These are phyloP conservation scores for Cyclargus thomasi DNA, from an alignment of 1,140 invertebrate genomes.

Conservation along the genomic window DNA sequence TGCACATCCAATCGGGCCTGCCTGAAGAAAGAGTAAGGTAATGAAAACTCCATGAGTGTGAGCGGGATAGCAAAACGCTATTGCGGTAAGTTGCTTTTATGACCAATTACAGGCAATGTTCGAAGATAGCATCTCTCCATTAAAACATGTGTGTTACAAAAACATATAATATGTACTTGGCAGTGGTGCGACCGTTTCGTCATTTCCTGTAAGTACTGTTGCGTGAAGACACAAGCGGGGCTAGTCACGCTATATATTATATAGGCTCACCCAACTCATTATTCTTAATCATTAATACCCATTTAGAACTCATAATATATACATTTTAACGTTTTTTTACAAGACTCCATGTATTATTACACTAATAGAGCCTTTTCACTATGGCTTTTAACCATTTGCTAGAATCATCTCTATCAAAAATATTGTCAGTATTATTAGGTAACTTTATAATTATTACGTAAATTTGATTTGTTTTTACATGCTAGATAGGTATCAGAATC, in stretches of 20 bases:
- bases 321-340: slow-evolving; percentile 13
- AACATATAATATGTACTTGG: slow-evolving; percentile 6
- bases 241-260: slow-evolving; percentile 10
- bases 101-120: too few relatives aligned
- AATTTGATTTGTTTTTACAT: not conserved
- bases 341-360: slow-evolving; percentile 7
- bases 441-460: too few relatives aligned
- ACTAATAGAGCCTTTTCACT: not conserved
- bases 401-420: slow-evolving; percentile 11
- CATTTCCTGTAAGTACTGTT: slow-evolving; percentile 16
- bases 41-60: too few relatives aligned
- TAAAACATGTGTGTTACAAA: too few relatives aligned
- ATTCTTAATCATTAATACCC: slow-evolving; percentile 15
- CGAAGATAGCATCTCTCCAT: too few relatives aligned
- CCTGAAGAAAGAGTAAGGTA: too few relatives aligned
- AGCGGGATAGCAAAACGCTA: too few relatives aligned
- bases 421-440: not conserved
- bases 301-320: slow-evolving; percentile 10
- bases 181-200: slow-evolving; percentile 19
- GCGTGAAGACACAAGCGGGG: not conserved
- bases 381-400: slow-evolving; percentile 10
- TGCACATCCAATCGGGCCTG: too few relatives aligned
- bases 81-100: too few relatives aligned
- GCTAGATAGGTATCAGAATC: not conserved
- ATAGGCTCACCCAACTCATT: slow-evolving; percentile 17